A percentile compares a stretch with the other conserved stretches of the same genome.
Conservation (phyloP, 1,140 invertebrate genomes). For the Cydia splendana region DNA sequence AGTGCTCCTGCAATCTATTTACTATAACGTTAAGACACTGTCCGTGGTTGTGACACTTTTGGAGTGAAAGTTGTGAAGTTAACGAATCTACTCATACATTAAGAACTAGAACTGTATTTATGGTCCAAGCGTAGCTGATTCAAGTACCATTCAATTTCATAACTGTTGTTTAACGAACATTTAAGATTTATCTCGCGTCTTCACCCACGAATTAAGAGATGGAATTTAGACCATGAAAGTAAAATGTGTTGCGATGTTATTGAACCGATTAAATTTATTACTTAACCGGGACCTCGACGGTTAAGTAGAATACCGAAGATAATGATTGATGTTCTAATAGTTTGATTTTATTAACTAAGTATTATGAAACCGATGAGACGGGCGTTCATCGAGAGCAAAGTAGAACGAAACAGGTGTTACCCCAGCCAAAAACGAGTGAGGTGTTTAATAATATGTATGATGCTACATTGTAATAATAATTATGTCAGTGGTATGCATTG, state of each 20-base stretch:
- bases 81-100: constrained; percentile 7
- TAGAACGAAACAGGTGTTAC: constrained; percentile 11
- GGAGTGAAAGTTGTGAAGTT: constrained; percentile 10
- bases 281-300: constrained; percentile 37
- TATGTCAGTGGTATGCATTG: not conserved
- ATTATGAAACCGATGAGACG: constrained; percentile 23
- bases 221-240: constrained; percentile 45
- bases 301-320: constrained; percentile 16
- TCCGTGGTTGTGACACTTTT: constrained; percentile 13
- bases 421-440: not conserved
- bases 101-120: constrained; percentile 30
- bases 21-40: constrained; percentile 6
- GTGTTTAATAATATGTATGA: not conserved
- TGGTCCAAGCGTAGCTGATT: not conserved
- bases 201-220: constrained; percentile 36
- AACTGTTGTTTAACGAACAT: constrained; percentile 27
- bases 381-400: constrained; percentile 1
- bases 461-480: constrained; percentile 8
- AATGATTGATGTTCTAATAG: constrained; percentile 22
- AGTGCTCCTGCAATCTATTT: constrained; percentile 35
- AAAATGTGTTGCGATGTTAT: constrained; percentile 34
- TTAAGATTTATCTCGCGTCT: constrained; percentile 39
- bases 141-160: constrained; percentile 18
- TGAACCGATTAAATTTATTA: constrained; percentile 32
- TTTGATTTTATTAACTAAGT: constrained; percentile 28